These are phyloP conservation scores for Sylvia borin DNA, from an alignment of 2,797 vertebrate species.

Conservation along the genomic window DNA sequence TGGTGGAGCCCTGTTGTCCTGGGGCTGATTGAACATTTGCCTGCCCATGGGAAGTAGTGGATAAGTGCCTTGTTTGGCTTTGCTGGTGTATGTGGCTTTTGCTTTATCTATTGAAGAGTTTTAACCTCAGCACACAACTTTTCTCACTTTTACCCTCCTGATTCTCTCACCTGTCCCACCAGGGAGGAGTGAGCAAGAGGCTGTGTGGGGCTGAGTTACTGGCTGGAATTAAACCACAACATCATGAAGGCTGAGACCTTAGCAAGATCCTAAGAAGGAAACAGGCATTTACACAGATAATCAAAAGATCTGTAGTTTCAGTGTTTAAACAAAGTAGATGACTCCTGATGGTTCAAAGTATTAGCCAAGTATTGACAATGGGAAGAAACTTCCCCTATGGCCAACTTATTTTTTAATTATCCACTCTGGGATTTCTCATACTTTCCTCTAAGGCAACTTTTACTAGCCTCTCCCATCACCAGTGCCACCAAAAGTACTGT, in stretches of 20 bases:
- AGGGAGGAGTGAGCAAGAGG: not conserved
- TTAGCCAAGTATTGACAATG: constrained; percentile 13
- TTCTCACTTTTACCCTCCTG: not conserved
- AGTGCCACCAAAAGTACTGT: not conserved
- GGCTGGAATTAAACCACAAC: not conserved
- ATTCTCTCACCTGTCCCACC: not conserved
- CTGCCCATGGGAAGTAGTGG: not conserved
- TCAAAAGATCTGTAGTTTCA: not conserved
- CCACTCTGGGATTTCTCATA: constrained; percentile 41
- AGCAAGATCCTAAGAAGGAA: not conserved
- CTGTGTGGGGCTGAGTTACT: not conserved
- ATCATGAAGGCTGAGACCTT: not conserved
- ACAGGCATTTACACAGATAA: constrained; percentile 5
- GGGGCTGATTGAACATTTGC: not conserved
- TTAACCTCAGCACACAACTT: not conserved
- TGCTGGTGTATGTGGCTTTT: not conserved
- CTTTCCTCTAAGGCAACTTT: constrained; percentile 26
- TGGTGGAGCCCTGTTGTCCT: not conserved
- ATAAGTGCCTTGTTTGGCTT: not conserved
- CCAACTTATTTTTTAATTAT: constrained; percentile 51
- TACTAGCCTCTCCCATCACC: not conserved
- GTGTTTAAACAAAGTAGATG: not conserved
- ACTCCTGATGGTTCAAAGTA: not conserved
- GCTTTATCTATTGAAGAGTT: not conserved
- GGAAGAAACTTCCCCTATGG: constrained; percentile 29